Base-by-base conservation (phyloP, 2,113 vertebrate species). In the Crocuta crocuta region DNA sequence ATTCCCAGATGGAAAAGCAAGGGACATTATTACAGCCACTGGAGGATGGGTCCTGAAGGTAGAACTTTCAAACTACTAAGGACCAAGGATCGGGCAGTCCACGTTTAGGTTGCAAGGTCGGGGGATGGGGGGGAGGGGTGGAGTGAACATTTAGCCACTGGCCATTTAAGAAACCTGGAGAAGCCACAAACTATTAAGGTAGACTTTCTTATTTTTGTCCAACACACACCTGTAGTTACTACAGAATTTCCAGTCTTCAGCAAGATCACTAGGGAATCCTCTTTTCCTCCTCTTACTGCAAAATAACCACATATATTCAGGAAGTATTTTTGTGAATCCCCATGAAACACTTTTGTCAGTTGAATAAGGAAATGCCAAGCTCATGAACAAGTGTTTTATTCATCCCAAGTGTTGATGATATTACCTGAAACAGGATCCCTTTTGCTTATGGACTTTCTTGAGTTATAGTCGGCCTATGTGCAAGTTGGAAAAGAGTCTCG, bases 1-100 rank as follows among this genome's bases (percentile, higher is more conserved):
- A 89, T 95, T 95, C 0, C 0, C 55, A 98, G 94, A 94, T 98
- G 91, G 78, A 97, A 93, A 98, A 33, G 35, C 35, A 19, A 91
- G 82, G 65, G 39, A 31, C 90, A 53, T 0, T 48, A 16, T 43
- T 80, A 43, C 31, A 55, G 12, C 79, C 26, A 43, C 53, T 26
- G 23, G 45, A 91, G 70, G 61, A 16, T 28, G 45, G 21, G 23
- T 28, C 10, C 39, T 48, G 8, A 90, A n/a, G 58, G 13, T 33
- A 58, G 76, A 92, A 85, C 61, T 73, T 85, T 86, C 28, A 23
- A 84, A 15, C 66, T n/a, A 10, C 89, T 28, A 19, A 82, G 74
- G 92, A 79, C 50, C 78, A 73, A 39, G 24, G 28, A 7, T n/a
- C 5, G 3, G 70, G 24, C 15, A 39, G 15, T 68, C 24, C 11